Evolutionary conservation across 2,888 invertebrate species (phyloP).

Genomic region (Cephalotes varians): DNA sequence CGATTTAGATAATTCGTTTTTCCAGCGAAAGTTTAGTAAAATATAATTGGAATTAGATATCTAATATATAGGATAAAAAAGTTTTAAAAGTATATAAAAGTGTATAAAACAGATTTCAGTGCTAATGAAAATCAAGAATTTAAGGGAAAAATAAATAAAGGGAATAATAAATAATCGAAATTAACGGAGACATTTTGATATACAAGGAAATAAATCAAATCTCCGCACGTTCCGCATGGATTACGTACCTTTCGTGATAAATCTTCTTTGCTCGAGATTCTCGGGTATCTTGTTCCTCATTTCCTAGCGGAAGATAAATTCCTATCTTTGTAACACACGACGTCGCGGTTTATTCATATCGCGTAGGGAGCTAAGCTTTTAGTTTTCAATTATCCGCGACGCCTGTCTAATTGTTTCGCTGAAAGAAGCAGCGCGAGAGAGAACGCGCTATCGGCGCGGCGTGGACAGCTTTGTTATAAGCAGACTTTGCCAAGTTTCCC

Average conservation of each 20-base stretch:
- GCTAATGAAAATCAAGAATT: not conserved
- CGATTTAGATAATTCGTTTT: slow-evolving; percentile 32
- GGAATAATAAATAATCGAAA: slow-evolving; percentile 21
- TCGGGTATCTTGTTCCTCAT: slow-evolving; percentile 17
- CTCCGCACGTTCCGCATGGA: not conserved
- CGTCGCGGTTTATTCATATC: slow-evolving; percentile 38
- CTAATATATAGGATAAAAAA: not conserved
- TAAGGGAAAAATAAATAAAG: not conserved
- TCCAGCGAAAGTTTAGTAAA: not conserved
- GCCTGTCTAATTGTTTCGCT: not conserved
- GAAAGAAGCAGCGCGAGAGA: not conserved
- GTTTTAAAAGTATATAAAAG: not conserved
- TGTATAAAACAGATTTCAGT: not conserved
- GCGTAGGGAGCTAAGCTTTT: not conserved
- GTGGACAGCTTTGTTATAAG: slow-evolving; percentile 13
- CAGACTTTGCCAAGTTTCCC: slow-evolving; percentile 5
- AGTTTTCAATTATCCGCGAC: slow-evolving; percentile 39
- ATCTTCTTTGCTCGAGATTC: slow-evolving; percentile 24
- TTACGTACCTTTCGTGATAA: slow-evolving; percentile 7
- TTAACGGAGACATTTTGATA: not conserved
- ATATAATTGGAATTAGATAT: not conserved
- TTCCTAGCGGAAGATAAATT: slow-evolving; percentile 29
- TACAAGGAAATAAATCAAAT: slow-evolving; percentile 30
- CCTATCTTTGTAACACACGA: slow-evolving; percentile 20
- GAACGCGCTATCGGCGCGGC: not conserved